Evolutionary conservation across 2,888 invertebrate species (phyloP).

Genomic region (Pilophorus perplexus): DNA sequence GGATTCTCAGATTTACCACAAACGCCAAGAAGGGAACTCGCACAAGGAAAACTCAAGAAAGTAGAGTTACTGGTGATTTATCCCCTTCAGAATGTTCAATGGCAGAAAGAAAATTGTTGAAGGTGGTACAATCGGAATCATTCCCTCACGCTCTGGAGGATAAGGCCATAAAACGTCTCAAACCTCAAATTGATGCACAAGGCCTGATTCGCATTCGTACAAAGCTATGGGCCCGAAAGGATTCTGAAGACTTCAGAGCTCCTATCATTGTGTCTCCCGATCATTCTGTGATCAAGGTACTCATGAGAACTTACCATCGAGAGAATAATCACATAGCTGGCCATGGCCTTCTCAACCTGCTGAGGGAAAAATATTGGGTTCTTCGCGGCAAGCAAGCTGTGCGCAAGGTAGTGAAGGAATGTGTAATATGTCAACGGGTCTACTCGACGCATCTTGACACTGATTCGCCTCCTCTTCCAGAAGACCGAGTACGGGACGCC

Average conservation of each 20-base stretch:
- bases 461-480: conserved; percentile 48
- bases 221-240: background rate
- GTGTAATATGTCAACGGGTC: too few species aligned
- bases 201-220: background rate
- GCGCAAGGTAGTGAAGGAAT: background rate
- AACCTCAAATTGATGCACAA: background rate
- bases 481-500: conserved; percentile 49
- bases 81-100: background rate
- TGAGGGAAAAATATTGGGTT: background rate
- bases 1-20: background rate
- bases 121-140: too few species aligned
- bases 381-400: background rate
- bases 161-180: background rate
- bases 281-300: background rate
- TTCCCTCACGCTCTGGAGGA: too few species aligned
- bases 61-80: background rate
- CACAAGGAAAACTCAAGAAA: background rate
- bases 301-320: background rate
- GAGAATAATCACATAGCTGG: background rate
- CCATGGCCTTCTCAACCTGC: background rate
- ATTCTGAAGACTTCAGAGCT: background rate
- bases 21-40: too few species aligned
- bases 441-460: too few species aligned
- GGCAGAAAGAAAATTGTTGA: background rate
- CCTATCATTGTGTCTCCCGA: background rate